phyloP scores from a whole-genome alignment of 2,797 vertebrate genomes.

The Liasis olivaceus region DNA sequence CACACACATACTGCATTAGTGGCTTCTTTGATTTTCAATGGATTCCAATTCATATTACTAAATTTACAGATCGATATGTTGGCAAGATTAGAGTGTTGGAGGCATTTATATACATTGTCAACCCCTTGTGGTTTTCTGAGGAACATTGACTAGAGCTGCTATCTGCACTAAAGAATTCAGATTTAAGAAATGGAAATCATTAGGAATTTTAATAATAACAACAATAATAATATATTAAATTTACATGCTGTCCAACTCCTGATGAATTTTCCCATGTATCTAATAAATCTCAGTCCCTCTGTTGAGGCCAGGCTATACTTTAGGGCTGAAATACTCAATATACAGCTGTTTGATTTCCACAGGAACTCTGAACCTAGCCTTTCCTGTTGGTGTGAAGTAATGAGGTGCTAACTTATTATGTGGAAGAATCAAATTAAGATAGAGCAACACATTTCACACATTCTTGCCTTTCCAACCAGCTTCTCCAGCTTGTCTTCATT shows the following conservation, averaged over 20 bases:
- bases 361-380: too few relatives aligned
- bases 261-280: background rate
- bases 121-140: background rate
- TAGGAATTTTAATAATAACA: background rate
- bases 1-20: background rate
- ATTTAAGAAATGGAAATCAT: constrained; percentile 1
- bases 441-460: too few relatives aligned
- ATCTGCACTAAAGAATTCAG: constrained; percentile 7
- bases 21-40: constrained; percentile 6
- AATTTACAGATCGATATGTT: background rate
- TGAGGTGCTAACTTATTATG: too few relatives aligned
- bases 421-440: too few relatives aligned
- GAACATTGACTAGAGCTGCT: background rate
- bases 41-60: background rate
- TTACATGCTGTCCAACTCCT: background rate
- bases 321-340: too few relatives aligned
- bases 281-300: too few relatives aligned
- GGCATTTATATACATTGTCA: background rate
- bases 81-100: background rate
- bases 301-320: too few relatives aligned
- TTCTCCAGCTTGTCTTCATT: too few relatives aligned
- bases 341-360: too few relatives aligned
- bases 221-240: background rate
- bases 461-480: too few relatives aligned
- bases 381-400: too few relatives aligned